A percentile compares a stretch with the other conserved stretches of the same genome.
Conservation (phyloP, 2,888 invertebrate species). For the Lepidochitona cinerea region DNA sequence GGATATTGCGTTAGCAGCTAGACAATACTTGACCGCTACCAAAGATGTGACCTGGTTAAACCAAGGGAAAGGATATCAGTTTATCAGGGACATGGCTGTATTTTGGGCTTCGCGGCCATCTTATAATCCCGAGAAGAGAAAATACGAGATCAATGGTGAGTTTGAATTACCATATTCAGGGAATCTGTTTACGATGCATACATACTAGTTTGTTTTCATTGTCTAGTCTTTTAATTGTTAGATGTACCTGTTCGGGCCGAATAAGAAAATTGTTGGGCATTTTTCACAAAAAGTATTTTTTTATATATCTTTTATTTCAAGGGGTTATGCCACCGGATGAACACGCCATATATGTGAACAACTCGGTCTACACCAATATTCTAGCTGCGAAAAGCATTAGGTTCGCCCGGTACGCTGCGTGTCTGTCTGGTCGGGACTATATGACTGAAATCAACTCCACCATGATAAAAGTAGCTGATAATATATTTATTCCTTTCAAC, state of each 20-base stretch:
- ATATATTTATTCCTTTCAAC: constrained; percentile 48
- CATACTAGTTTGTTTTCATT: too few species aligned
- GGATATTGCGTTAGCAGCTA: constrained; percentile 60
- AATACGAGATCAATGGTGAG: constrained; percentile 64
- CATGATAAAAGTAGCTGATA: constrained; percentile 14
- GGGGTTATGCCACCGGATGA: constrained; percentile 56
- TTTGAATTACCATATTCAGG: too few species aligned
- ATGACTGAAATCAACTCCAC: neutral
- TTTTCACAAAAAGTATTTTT: too few species aligned
- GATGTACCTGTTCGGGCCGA: too few species aligned
- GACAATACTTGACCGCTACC: constrained; percentile 64
- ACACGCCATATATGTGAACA: constrained; percentile 29
- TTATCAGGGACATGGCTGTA: constrained; percentile 57
- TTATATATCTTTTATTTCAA: constrained; percentile 17
- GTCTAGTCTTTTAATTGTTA: too few species aligned
- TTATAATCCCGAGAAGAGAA: constrained; percentile 35
- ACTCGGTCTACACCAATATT: constrained; percentile 37
- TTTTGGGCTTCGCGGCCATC: constrained; percentile 57
- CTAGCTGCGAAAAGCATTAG: constrained; percentile 25
- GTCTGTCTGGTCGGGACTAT: constrained; percentile 15
- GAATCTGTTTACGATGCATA: too few species aligned
- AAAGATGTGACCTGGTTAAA: constrained; percentile 54
- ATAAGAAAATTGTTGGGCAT: too few species aligned
- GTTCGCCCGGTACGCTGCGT: constrained; percentile 26
- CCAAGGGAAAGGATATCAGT: constrained; percentile 47